Conservation (phyloP, 2,888 invertebrate species). For the Hirudinaria manillensis region DNA sequence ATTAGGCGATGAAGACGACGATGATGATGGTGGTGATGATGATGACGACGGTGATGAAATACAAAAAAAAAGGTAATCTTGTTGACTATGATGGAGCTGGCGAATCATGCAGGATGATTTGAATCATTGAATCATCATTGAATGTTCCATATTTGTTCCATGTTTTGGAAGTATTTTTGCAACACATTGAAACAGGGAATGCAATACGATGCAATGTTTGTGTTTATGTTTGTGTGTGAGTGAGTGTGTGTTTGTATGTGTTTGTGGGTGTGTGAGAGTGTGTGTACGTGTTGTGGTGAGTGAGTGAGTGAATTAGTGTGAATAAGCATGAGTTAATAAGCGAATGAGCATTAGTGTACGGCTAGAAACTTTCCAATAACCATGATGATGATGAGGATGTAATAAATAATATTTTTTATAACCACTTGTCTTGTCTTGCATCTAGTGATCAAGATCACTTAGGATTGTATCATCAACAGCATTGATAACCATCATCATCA, state of each 20-base stretch:
- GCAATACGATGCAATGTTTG: background rate
- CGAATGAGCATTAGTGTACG: background rate
- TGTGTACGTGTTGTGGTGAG: background rate
- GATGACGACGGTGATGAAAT: background rate
- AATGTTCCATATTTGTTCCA: too few relatives aligned
- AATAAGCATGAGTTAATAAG: background rate
- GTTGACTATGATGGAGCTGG: background rate
- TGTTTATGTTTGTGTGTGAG: background rate
- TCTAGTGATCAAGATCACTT: too few relatives aligned
- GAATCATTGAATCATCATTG: too few relatives aligned
- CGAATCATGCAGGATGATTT: too few relatives aligned
- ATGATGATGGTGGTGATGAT: slow-evolving; percentile 1
- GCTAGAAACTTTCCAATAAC: background rate
- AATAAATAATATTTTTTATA: too few relatives aligned
- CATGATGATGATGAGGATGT: background rate
- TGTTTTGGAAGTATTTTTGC: too few relatives aligned
- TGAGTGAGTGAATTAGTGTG: background rate
- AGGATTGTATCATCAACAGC: background rate
- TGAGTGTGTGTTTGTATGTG: background rate
- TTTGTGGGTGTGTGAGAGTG: background rate
- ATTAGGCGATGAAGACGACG: background rate
- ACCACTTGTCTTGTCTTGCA: too few relatives aligned
- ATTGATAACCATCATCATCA: background rate
- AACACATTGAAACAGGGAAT: background rate
- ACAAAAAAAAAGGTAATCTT: background rate